Evolutionary conservation across 1,140 invertebrate species (phyloP).

Genomic region (Eufriesea mexicana): DNA sequence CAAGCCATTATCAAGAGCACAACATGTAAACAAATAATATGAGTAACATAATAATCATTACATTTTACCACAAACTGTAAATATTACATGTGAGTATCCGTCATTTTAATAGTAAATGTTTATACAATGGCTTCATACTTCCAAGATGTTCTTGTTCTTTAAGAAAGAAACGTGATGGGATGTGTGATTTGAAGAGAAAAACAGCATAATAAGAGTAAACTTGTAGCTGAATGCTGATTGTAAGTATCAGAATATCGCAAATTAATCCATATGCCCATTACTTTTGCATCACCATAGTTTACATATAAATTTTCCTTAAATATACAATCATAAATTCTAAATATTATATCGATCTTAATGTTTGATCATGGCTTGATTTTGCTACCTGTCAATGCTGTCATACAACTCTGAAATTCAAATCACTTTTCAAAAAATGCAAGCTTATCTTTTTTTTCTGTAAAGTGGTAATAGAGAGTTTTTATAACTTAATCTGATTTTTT

Average conservation of each 20-base stretch:
- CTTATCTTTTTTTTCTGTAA: slow-evolving; percentile 59
- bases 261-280: slow-evolving; percentile 56
- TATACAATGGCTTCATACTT: slow-evolving; percentile 77
- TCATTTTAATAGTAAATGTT: slow-evolving; percentile 79
- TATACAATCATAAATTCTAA: slow-evolving; percentile 60
- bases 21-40: slow-evolving; percentile 69
- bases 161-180: slow-evolving; percentile 49
- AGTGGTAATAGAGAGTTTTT: slow-evolving; percentile 52
- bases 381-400: slow-evolving; percentile 75
- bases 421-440: slow-evolving; percentile 65
- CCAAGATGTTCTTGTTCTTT: slow-evolving; percentile 65
- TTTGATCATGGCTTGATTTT: slow-evolving; percentile 81
- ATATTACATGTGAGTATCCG: slow-evolving; percentile 71
- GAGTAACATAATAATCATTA: slow-evolving; percentile 72
- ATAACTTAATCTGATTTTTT: slow-evolving; percentile 69
- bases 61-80: slow-evolving; percentile 77
- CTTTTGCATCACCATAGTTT: slow-evolving; percentile 58
- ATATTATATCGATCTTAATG: slow-evolving; percentile 62
- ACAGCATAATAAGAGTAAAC: slow-evolving; percentile 20
- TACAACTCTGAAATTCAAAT: slow-evolving; percentile 81
- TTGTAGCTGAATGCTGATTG: slow-evolving; percentile 41
- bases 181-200: slow-evolving; percentile 43
- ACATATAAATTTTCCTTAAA: slow-evolving; percentile 62
- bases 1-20: slow-evolving; percentile 79
- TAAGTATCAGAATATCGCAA: slow-evolving; percentile 35